Evolutionary conservation across 2,113 vertebrate species (phyloP).

Genomic region (Trichechus manatus): DNA sequence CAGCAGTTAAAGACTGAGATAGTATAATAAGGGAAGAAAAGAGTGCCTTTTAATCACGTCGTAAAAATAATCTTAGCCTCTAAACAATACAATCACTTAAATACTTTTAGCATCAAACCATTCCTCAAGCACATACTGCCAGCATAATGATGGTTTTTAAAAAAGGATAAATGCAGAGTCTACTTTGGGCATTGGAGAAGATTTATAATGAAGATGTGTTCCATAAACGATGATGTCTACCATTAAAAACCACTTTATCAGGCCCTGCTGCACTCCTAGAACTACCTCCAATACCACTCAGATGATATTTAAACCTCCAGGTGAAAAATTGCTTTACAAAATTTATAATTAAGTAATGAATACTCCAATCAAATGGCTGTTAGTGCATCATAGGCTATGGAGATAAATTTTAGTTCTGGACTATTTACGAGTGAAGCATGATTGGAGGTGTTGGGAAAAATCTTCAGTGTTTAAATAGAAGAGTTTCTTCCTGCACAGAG

Average conservation of each 20-base stretch:
- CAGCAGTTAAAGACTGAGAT: neutral
- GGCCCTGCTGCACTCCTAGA: neutral
- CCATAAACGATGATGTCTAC: neutral
- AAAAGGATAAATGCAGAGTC: neutral
- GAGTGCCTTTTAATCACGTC: neutral
- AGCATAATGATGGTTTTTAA: neutral
- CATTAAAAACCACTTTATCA: neutral
- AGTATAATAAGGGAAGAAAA: neutral
- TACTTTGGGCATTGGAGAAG: neutral
- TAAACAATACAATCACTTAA: neutral
- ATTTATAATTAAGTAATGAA: neutral
- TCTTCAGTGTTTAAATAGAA: neutral
- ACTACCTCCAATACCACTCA: neutral
- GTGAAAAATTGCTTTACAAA: neutral
- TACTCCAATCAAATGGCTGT: neutral
- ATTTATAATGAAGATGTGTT: neutral
- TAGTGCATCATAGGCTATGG: neutral
- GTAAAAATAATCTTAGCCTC: neutral
- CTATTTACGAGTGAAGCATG: neutral
- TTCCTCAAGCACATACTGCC: neutral
- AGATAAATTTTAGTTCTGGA: neutral
- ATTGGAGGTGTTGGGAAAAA: too few species aligned
- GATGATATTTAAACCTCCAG: neutral
- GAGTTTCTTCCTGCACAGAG: neutral
- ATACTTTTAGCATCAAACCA: neutral